These are phyloP conservation scores for Girardinichthys multiradiatus DNA, from an alignment of 2,113 vertebrate species.

Conservation along the genomic window DNA sequence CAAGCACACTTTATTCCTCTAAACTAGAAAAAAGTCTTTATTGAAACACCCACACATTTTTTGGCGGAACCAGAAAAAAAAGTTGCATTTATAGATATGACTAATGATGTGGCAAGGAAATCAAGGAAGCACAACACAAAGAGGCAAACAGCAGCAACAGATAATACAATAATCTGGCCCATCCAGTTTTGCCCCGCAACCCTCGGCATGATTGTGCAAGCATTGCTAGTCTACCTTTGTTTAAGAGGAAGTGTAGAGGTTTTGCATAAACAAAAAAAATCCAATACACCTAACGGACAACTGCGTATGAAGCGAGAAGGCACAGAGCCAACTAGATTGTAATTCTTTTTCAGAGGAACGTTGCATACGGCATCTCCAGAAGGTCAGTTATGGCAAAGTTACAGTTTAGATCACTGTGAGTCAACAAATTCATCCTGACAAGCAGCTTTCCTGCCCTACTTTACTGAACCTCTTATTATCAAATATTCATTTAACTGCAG, in stretches of 20 bases:
- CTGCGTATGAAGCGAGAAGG: background rate
- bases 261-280: background rate
- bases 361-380: background rate
- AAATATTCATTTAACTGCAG: constrained; percentile 2
- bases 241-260: background rate
- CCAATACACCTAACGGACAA: background rate
- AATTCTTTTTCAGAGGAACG: background rate
- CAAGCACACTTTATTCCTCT: background rate
- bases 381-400: background rate
- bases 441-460: constrained; percentile 27
- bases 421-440: constrained; percentile 17
- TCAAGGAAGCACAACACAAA: background rate
- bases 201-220: background rate
- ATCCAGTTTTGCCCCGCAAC: background rate
- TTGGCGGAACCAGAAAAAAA: background rate
- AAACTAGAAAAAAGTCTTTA: too few relatives aligned
- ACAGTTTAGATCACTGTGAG: constrained; percentile 1
- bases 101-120: too few relatives aligned
- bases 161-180: background rate
- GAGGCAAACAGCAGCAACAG: background rate
- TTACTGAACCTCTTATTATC: background rate
- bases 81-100: background rate
- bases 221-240: background rate
- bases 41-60: background rate
- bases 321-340: background rate